Base-by-base conservation (phyloP, 1,140 invertebrate species). In the Leptinotarsa defecta region DNA sequence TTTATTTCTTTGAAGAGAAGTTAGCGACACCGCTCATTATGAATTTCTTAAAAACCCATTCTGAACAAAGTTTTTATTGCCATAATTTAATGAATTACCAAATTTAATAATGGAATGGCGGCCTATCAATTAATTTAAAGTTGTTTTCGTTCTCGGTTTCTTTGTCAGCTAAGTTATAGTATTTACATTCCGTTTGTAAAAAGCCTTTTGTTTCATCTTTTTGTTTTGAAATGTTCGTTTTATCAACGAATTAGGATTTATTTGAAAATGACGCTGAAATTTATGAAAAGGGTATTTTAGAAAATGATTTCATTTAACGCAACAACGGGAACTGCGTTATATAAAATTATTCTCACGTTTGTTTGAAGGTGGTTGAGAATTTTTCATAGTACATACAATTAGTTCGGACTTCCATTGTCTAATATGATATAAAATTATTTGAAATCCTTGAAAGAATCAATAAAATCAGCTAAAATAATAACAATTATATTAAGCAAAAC, bases 31-130 rank as follows among this genome's bases (percentile, higher is more conserved):
- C 77, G 74, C 78, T 82, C 78, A 80, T 81, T 81, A 81, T 77
- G 81, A 77, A 80, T 79, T 77, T 81, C 76, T 82, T 80, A 78
- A 81, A 82, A 81, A 82, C 22, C 76, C 77, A 70, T 78, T 78
- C 68, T 20, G 72, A 70, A 70, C 61, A 71, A 77, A 73, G 68
- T 77, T 81, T 77, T 79, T 77, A 80, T 77, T 73, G 78, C 76
- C 74, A 75, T 74, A 75, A 79, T 79, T 81, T 76, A 81, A 79
- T 79, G 81, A 82, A 81, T 82, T 81, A 78, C 71, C 17, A 48
- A 73, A 73, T 73, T 73, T 65, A 73, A 73, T 73, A 64, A 73
- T 63, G 63, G 48, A 73, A 73, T 49, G 62, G 61, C 71, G 48
- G 71, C 61, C 71, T 73, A 73, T 73, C 71, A 73, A 73, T 73